These are phyloP conservation scores for Himalopsyche anomala DNA, from an alignment of 2,888 invertebrate species.

Conservation along the genomic window DNA sequence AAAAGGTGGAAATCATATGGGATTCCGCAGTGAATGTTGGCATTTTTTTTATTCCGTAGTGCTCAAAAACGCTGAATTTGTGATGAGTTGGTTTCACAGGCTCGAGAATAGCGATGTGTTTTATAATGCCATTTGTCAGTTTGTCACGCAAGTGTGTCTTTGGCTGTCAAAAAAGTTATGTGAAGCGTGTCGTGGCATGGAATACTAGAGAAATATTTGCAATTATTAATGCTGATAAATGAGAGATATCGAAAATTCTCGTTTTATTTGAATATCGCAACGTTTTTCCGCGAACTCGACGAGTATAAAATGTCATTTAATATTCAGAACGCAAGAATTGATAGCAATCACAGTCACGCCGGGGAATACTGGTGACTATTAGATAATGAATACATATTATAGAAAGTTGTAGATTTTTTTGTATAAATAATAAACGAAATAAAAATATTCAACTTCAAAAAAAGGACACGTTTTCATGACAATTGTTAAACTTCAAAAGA, in stretches of 20 bases:
- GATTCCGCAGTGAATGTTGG: background rate
- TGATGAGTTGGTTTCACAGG: constrained; percentile 9
- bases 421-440: too few species aligned
- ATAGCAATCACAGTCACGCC: too few species aligned
- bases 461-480: too few species aligned
- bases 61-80: constrained; percentile 16
- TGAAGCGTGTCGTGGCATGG: background rate
- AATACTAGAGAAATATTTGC: background rate
- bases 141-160: constrained; percentile 47
- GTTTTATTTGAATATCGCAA: background rate
- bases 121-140: constrained; percentile 50
- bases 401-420: too few species aligned
- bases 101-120: constrained; percentile 27
- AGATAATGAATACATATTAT: too few species aligned
- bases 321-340: background rate
- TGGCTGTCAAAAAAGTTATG: constrained; percentile 32
- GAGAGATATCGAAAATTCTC: background rate
- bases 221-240: constrained; percentile 2
- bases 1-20: constrained; percentile 1
- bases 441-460: too few species aligned
- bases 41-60: constrained; percentile 20
- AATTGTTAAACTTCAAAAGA: too few species aligned
- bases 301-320: background rate
- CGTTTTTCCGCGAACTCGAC: background rate
- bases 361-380: too few species aligned